Evolutionary conservation across 1,140 invertebrate species (phyloP).

Genomic region (Neodiprion fabricii): DNA sequence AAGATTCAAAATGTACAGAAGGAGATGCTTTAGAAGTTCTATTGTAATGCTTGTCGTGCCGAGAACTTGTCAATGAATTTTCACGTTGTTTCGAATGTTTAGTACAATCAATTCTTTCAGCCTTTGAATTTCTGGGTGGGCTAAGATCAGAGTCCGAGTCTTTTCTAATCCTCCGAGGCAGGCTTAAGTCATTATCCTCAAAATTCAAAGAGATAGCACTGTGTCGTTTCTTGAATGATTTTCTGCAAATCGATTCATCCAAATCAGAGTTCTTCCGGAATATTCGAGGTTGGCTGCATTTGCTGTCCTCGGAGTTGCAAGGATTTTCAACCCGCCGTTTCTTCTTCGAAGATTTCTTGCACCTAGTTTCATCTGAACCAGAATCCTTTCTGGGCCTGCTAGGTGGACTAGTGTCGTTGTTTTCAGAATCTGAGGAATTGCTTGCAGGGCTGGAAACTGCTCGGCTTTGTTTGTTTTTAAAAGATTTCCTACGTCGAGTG

Average conservation of each 20-base stretch:
- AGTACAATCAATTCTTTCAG: constrained; percentile 9
- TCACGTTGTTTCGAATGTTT: constrained; percentile 26
- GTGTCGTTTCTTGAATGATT: constrained; percentile 21
- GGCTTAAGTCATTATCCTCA: neutral
- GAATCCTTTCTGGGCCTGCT: constrained; percentile 19
- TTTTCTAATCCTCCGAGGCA: constrained; percentile 13
- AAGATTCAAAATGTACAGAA: neutral
- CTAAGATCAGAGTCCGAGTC: constrained; percentile 35
- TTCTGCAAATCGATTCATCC: constrained; percentile 34
- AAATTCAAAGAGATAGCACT: neutral
- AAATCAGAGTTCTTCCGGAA: constrained; percentile 30
- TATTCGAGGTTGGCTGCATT: constrained; percentile 41
- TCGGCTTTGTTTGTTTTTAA: constrained; percentile 9
- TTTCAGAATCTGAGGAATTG: neutral
- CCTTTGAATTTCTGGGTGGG: constrained; percentile 30
- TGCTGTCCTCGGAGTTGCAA: constrained; percentile 21
- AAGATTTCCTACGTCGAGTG: constrained; percentile 32
- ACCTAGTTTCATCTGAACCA: constrained; percentile 25
- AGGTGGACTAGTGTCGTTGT: neutral
- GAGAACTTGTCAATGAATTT: neutral
- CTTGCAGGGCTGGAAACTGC: neutral
- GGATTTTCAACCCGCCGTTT: neutral
- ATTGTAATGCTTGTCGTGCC: neutral
- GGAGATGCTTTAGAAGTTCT: constrained; percentile 16
- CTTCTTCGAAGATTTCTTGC: neutral